Evolutionary conservation across 2,113 vertebrate genomes (phyloP), one percentile per base, ranked within the genome.

Genomic region (Pitta sordida): DNA sequence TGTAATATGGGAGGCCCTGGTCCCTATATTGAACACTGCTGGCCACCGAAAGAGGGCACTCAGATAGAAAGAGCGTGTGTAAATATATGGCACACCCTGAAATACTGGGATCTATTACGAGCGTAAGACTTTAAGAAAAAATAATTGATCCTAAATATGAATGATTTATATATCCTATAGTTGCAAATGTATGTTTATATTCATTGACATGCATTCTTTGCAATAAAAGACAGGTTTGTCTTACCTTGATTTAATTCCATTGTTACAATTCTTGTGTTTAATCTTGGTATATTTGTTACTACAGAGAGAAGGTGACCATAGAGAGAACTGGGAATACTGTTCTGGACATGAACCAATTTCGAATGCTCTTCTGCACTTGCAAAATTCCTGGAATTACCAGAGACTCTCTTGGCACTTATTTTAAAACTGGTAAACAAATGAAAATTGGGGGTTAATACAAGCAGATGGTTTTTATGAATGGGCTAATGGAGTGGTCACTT

Each of bases 321-420:
- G 97, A 99, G 83, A 99, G 98, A 97, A 84, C 97, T 94, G 97
- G 98, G 34, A 97, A 97, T 92, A 69, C 36, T 30, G 93, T 97
- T 36, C 96, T 99, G 63, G 99, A 99, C 95, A 99, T 99, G 99
- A 96, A 96, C 94, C 99, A 99, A 71, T 99, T 99, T 96, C 98
- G 97, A 91, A 99, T 98, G 98, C 82, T 99, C 22, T 99, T 98
- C 97, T 98, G 97, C 71, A 99, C 99, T 70, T 99, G 99, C 96
- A 99, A 97, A 97, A 97, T 99, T 80, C 99, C 99, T 44, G 99
- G 99, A 86, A 55, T 98, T 75, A 96, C 96, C 78, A 99, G 98
- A 96, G 99, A 99, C 94, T 98, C 97, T 1, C 73, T 99, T 29
- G 36, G 39, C 68, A 98, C 83, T 97, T 98, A 98, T 95, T 99